Base-by-base conservation (phyloP, 2,797 vertebrate species). In the Lophius americanus region DNA sequence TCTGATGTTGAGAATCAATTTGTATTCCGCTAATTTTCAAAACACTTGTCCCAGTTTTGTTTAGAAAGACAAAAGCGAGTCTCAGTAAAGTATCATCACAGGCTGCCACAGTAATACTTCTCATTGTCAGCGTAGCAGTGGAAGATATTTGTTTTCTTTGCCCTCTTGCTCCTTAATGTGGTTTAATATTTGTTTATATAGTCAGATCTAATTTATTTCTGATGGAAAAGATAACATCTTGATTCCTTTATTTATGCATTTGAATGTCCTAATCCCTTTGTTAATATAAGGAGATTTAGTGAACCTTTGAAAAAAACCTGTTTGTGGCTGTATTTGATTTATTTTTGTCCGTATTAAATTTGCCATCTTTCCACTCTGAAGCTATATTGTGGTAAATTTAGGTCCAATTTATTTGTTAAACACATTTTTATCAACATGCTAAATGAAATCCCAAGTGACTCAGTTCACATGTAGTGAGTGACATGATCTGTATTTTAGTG, bases 161-260 rank as follows among this genome's bases (percentile, higher is more conserved):
- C 48, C 46, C 13, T 50, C 14, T 71, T 46, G 9, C 52, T 75
- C 4, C 51, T 60, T 52, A 44, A 51, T 71, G 42, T 60, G 14
- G 33, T 38, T 43, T 36, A 7, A 33, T 2, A 23, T 5, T 54
- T 57, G 9, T 74, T 70, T 50, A 43, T 67, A n/a, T 7, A 48
- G 11, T 63, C 13, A 41, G 10, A 71, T 68, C 13, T 36, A 10
- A 70, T 57, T 35, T 53, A 14, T 76, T 65, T 66, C 10, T 62
- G 8, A 60, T 57, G n/a, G 33, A 66, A 44, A 44, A 51, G 33
- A 11, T 33, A 23, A 36, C 1, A 36, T 46, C 3, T 43, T 41
- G 44, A 35, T 62, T 50, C 6, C 61, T 68, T 3, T 12, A 14
- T 14, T 42, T 10, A 48, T 63, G 6, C 5, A 49, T 39, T 52